Conservation (phyloP, 2,797 vertebrate species). For the Malurus splendens region DNA sequence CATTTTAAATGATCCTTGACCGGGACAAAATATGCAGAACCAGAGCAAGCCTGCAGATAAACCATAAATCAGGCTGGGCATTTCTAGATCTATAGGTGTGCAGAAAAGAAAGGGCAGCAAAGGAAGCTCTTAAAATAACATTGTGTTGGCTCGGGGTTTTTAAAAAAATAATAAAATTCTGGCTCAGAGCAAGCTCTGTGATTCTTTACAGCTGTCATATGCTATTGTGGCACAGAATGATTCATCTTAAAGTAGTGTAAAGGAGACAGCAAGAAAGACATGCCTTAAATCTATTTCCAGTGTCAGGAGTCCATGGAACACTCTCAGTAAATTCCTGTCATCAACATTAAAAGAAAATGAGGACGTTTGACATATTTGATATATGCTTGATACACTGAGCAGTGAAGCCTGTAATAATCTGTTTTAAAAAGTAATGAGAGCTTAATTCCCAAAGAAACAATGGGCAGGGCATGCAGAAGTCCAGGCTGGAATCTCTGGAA, state of each 20-base stretch:
- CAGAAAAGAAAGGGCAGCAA: background rate
- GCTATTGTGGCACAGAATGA: background rate
- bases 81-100: background rate
- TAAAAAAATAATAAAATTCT: background rate
- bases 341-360: background rate
- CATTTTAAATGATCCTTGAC: background rate
- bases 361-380: background rate
- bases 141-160: background rate
- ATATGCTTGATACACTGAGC: background rate
- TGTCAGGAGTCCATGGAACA: background rate
- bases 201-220: background rate
- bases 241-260: background rate
- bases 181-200: background rate
- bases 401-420: background rate
- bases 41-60: background rate
- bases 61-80: background rate
- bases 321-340: background rate
- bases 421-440: background rate
- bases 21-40: background rate
- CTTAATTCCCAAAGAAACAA: background rate
- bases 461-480: background rate
- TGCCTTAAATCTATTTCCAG: background rate
- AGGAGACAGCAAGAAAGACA: background rate
- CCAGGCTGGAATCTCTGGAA: background rate
- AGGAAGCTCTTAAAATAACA: background rate